Conservation (phyloP, 2,888 invertebrate species). For the Phyto melanocephala region DNA sequence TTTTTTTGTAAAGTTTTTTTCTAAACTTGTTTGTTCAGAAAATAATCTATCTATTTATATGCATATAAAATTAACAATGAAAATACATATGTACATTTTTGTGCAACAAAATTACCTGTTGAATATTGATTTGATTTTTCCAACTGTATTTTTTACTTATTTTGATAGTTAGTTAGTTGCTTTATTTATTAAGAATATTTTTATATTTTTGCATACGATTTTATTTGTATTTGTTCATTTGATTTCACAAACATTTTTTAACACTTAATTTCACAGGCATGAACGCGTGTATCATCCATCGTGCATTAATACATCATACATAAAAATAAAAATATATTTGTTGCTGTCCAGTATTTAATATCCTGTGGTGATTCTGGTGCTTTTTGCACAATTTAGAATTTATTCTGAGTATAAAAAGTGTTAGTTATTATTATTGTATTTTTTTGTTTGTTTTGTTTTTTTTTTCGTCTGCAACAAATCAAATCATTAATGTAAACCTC, state of each 20-base stretch:
- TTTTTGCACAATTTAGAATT: background rate
- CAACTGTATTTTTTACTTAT: background rate
- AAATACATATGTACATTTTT: background rate
- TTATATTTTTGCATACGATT: no score
- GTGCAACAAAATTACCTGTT: slow-evolving; percentile 26
- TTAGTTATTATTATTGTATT: no score
- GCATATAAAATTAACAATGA: background rate
- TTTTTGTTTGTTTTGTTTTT: background rate
- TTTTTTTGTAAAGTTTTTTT: no score
- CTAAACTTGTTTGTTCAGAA: no score
- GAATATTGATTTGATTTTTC: slow-evolving; percentile 13
- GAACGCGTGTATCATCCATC: background rate
- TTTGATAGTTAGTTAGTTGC: background rate
- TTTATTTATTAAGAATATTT: background rate
- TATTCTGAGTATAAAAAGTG: background rate
- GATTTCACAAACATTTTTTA: background rate
- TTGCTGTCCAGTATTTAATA: slow-evolving; percentile 1
- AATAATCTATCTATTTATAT: no score
- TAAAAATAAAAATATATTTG: background rate
- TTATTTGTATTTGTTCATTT: background rate
- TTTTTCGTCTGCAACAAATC: background rate
- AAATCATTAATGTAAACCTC: slow-evolving; percentile 7
- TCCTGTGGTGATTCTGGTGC: background rate
- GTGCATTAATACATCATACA: background rate
- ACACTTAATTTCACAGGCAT: background rate